Evolutionary conservation across 2,113 vertebrate species (phyloP).

Genomic region (Bolborhynchus lineola): DNA sequence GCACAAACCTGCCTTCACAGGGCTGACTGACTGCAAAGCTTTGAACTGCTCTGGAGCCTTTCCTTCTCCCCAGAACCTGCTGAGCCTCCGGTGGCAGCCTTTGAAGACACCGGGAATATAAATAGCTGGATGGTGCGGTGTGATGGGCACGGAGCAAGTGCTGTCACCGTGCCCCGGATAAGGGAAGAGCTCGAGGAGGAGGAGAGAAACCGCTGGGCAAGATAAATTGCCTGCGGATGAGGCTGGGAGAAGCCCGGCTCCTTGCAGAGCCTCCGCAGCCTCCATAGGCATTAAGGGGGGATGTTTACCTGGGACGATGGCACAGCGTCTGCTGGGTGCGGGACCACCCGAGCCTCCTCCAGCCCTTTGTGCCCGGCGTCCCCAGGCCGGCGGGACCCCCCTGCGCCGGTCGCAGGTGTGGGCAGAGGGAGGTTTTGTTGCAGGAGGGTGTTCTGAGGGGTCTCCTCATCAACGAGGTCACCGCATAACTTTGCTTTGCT

Average conservation of each 20-base stretch:
- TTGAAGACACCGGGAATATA: slow-evolving; percentile 2
- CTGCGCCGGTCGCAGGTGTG: not conserved
- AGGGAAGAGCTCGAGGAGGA: slow-evolving; percentile 18
- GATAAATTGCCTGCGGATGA: not conserved
- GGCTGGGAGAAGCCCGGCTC: not conserved
- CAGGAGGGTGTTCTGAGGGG: not conserved
- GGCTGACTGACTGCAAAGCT: rapidly evolving
- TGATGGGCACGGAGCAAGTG: slow-evolving; percentile 40
- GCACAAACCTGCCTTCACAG: not conserved
- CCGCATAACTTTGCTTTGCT: slow-evolving; percentile 24
- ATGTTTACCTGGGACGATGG: slow-evolving; percentile 12
- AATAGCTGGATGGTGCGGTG: slow-evolving; percentile 35
- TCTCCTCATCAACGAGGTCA: not conserved
- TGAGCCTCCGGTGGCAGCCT: not conserved
- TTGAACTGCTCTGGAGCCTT: not conserved
- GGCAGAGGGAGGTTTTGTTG: not conserved
- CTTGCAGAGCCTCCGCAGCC: not conserved
- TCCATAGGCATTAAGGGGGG: not conserved
- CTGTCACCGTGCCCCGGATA: slow-evolving; percentile 22
- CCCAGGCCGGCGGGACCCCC: not conserved
- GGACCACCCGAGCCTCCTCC: not conserved
- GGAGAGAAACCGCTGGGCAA: slow-evolving; percentile 15
- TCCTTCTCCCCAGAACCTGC: not conserved
- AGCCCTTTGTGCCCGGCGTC: not conserved
- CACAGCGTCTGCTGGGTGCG: not conserved